Evolutionary conservation across 2,797 vertebrate genomes (phyloP).

Genomic region (Enteromius treurensis): DNA sequence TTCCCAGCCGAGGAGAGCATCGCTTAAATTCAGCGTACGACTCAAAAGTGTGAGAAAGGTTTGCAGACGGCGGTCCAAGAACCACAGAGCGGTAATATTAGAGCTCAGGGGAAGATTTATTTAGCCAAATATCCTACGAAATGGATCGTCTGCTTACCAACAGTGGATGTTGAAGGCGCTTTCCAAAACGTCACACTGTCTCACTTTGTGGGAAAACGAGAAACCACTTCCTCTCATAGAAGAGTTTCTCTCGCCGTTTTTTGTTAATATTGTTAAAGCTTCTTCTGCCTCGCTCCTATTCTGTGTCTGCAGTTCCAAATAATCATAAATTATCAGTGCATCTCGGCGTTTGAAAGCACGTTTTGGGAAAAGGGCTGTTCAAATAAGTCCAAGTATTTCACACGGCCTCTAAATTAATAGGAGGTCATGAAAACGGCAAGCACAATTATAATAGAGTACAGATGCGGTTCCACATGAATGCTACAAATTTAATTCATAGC

Average conservation of each 20-base stretch:
- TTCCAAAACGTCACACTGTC: slow-evolving; percentile 41
- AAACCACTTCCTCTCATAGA: slow-evolving; percentile 43
- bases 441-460: neutral
- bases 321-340: slow-evolving; percentile 11
- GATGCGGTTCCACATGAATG: neutral
- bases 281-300: neutral
- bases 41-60: slow-evolving; percentile 61
- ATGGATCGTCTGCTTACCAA: slow-evolving; percentile 47
- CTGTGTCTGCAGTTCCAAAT: neutral
- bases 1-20: slow-evolving; percentile 53
- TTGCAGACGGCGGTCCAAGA: slow-evolving; percentile 43
- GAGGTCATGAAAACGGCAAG: neutral
- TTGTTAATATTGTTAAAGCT: slow-evolving; percentile 1
- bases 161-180: slow-evolving; percentile 45
- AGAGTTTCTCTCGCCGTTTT: neutral
- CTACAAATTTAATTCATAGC: neutral
- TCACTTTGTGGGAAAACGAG: slow-evolving; percentile 51
- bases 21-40: slow-evolving; percentile 63
- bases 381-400: neutral
- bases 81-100: slow-evolving; percentile 45
- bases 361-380: neutral
- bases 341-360: neutral
- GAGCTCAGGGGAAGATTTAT: slow-evolving; percentile 52
- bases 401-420: neutral
- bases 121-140: slow-evolving; percentile 52